Base-by-base conservation (phyloP, 2,888 invertebrate species). In the Euzophera pinguis region DNA sequence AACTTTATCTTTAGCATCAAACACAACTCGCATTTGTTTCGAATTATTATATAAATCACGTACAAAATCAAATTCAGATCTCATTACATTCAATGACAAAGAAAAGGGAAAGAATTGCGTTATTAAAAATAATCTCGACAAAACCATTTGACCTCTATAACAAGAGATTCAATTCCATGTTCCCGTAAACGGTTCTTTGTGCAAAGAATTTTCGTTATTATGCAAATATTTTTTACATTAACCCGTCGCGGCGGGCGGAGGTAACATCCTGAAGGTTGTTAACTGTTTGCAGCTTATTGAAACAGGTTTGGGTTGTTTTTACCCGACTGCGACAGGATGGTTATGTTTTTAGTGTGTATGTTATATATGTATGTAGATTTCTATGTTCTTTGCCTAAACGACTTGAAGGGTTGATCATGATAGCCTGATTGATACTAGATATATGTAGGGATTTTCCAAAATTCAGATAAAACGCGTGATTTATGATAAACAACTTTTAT, bases 161-260 rank as follows among this genome's bases (percentile, higher is more conserved):
- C 12, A 12, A 6, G 12, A 17, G 43, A 51, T 51, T 27, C 51
- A 51, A 51, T 51, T 45, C 35, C 14, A 43, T 43, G 43, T 51
- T 51, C 38, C 35, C 43, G 35, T 35, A 51, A 51, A 43, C 35
- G 51, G 43, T 37, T 43, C 27, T 37, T 37, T 37, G 35, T 2
- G 27, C 22, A 10, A 37, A 43, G 27, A 10, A 42, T 43, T 50
- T 22, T 43, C 14, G 22, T 51, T 51, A 45, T 51, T 51, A 42
- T 50, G 50, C 50, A 42, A 50, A 42, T 42, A 41, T 50, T 49
- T 49, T 27, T 32, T 43, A 43, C 35, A 47, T 47, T 17, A 47
- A 35, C 14, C 34, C 16, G 37, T 8, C 39, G 16, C 3, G 16
- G 47, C 7, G 16, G 16, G 13, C 5, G 13, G 12, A 12, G 45